phyloP scores from a whole-genome alignment of 2,888 invertebrate genomes.

The Cheilosia impressa region DNA sequence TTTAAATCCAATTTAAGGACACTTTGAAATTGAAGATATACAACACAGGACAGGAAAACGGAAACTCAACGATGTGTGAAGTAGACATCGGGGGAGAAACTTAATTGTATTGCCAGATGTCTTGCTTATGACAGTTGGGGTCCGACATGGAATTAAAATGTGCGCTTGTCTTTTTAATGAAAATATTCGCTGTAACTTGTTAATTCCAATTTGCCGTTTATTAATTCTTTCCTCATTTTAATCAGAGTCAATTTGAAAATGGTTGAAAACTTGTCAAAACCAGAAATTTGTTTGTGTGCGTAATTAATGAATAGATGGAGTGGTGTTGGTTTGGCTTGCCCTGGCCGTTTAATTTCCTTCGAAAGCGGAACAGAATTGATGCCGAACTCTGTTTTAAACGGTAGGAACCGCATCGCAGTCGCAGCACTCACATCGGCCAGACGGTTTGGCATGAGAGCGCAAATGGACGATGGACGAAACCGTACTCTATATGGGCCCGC shows the following conservation, averaged over 20 bases:
- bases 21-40: constrained; percentile 20
- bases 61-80: constrained; percentile 7
- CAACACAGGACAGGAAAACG: background rate
- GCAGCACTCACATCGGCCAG: constrained; percentile 16
- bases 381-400: constrained; percentile 61
- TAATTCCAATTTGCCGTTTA: constrained; percentile 26
- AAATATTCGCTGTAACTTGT: constrained; percentile 16
- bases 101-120: constrained; percentile 12
- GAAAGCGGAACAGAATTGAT: constrained; percentile 26
- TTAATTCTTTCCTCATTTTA: constrained; percentile 16
- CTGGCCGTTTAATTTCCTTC: constrained; percentile 3
- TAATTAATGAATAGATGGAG: constrained; percentile 62
- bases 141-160: constrained; percentile 1
- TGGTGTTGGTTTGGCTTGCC: background rate
- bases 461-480: constrained; percentile 23
- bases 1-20: constrained; percentile 35
- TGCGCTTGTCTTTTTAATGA: background rate
- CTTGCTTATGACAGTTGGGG: constrained; percentile 19
- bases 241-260: constrained; percentile 29
- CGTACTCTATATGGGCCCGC: constrained; percentile 8
- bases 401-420: background rate
- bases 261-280: constrained; percentile 59
- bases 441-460: constrained; percentile 13
- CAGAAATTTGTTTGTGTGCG: constrained; percentile 52
- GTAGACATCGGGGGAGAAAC: background rate